Conservation (phyloP, 2,113 vertebrate species). For the Pterocles burchelli region DNA sequence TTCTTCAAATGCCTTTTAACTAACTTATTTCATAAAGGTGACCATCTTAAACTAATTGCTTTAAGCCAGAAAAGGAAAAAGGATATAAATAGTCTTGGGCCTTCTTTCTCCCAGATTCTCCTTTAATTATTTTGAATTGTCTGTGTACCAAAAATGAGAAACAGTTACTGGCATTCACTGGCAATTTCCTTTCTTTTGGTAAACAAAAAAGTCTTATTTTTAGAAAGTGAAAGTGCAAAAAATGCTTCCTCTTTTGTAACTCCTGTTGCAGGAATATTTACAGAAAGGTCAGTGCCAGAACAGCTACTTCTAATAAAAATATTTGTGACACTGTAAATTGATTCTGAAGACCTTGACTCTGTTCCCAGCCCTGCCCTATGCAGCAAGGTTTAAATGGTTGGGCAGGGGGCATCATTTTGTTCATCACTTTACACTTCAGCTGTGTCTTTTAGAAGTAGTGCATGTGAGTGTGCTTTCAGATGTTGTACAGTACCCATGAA, state of each 20-base stretch:
- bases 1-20: not conserved
- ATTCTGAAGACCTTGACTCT: not conserved
- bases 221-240: not conserved
- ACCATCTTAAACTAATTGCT: not conserved
- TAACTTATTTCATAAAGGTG: not conserved
- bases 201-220: not conserved
- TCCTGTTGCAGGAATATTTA: not conserved
- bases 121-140: not conserved
- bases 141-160: not conserved
- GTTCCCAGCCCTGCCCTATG: not conserved
- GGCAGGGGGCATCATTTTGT: not conserved
- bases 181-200: not conserved
- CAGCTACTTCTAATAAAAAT: not conserved
- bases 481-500: not conserved
- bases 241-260: not conserved
- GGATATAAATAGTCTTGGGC: not conserved
- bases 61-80: not conserved
- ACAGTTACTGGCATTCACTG: not conserved
- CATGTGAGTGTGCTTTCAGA: not conserved
- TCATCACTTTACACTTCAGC: not conserved
- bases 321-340: not conserved
- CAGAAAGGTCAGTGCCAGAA: not conserved
- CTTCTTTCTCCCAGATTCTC: not conserved
- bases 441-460: not conserved
- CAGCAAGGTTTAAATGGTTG: not conserved